These are phyloP conservation scores for Hiodon alosoides DNA, from an alignment of 2,113 vertebrate genomes.

Conservation along the genomic window DNA sequence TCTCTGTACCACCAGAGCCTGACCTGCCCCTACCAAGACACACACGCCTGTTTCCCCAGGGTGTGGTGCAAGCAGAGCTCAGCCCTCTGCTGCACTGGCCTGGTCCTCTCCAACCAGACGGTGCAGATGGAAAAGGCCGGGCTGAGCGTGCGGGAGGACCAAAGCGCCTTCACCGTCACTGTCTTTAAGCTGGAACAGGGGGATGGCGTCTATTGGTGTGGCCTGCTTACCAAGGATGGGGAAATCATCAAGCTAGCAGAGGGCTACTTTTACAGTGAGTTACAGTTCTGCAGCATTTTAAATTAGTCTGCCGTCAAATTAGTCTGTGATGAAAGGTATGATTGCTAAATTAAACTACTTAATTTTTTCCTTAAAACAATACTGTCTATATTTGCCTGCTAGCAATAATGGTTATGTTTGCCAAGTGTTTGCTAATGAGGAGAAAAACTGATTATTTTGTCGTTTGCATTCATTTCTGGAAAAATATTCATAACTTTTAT, in stretches of 20 bases:
- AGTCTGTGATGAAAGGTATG: neutral
- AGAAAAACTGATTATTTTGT: too few species aligned
- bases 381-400: too few species aligned
- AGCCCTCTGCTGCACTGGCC: constrained; percentile 38
- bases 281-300: neutral
- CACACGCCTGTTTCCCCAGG: constrained; percentile 15
- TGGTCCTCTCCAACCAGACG: constrained; percentile 16
- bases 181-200: constrained; percentile 20
- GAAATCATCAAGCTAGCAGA: constrained; percentile 49
- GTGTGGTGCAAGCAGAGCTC: constrained; percentile 48
- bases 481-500: too few species aligned
- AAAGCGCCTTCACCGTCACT: constrained; percentile 34
- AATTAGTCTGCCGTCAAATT: neutral
- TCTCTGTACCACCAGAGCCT: constrained; percentile 28
- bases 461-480: too few species aligned
- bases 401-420: too few species aligned
- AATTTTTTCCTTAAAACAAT: too few species aligned
- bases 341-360: neutral
- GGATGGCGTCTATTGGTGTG: constrained; percentile 52
- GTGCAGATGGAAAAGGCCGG: neutral
- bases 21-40: constrained; percentile 26
- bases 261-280: constrained; percentile 38
- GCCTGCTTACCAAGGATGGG: constrained; percentile 28
- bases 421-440: too few species aligned
- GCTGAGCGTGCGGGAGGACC: constrained; percentile 31